phyloP scores from a whole-genome alignment of 2,888 invertebrate species.

The Eutolmus rufibarbis region DNA sequence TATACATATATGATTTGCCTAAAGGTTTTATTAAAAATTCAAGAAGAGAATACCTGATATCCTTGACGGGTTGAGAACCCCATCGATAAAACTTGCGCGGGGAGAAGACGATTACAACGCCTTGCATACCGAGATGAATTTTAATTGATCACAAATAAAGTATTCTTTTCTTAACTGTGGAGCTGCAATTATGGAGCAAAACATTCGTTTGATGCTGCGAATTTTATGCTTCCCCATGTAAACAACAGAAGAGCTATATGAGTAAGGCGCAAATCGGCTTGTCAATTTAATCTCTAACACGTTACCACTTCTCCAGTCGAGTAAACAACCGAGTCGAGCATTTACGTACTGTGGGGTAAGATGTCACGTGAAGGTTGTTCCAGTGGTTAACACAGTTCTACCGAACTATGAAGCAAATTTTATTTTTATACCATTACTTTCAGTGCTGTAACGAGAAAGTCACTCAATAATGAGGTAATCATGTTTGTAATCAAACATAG shows the following conservation, averaged over 20 bases:
- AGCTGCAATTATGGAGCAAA: not conserved
- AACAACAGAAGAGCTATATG: not conserved
- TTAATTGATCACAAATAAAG: not conserved
- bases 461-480: not conserved
- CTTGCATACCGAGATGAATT: not conserved
- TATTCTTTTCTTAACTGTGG: not conserved
- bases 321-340: not conserved
- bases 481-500: not conserved
- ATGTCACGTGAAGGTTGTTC: constrained; percentile 24
- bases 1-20: not conserved
- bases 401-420: not conserved
- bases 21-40: not conserved
- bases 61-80: not conserved
- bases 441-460: not conserved
- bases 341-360: not conserved
- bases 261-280: not conserved
- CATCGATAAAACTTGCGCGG: too few species aligned
- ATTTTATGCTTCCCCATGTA: not conserved
- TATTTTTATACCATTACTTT: not conserved
- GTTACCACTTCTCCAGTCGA: not conserved
- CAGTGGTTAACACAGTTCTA: not conserved
- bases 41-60: not conserved
- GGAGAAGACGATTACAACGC: too few species aligned
- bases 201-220: not conserved
- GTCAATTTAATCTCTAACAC: not conserved